A percentile compares a stretch with the other conserved stretches of the same genome.
Evolutionary conservation across 2,888 invertebrate species (phyloP).

Genomic region (Nycteola revayana): DNA sequence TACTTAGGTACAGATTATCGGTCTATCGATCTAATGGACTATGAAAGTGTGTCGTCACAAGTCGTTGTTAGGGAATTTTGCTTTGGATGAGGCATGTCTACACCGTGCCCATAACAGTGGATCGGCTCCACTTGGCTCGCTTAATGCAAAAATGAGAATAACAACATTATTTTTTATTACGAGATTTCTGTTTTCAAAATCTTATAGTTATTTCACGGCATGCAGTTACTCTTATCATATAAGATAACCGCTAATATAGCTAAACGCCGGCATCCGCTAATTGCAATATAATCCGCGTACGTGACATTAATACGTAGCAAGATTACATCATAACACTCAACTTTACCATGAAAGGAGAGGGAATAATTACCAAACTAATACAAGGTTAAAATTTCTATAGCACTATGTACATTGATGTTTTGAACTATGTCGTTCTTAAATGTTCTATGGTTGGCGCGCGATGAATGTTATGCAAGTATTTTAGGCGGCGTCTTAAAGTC

Average conservation of each 20-base stretch:
- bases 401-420: slow-evolving; percentile 6
- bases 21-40: too few relatives aligned
- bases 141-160: too few relatives aligned
- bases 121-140: too few relatives aligned
- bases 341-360: slow-evolving; percentile 6
- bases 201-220: too few relatives aligned
- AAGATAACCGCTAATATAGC: slow-evolving; percentile 10
- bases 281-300: slow-evolving; percentile 62
- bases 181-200: too few relatives aligned
- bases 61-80: too few relatives aligned
- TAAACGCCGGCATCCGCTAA: slow-evolving; percentile 48
- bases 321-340: slow-evolving; percentile 41
- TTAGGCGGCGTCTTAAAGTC: neutral
- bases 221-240: too few relatives aligned
- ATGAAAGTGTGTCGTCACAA: too few relatives aligned
- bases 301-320: slow-evolving; percentile 50
- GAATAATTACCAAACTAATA: neutral
- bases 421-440: neutral
- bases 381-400: slow-evolving; percentile 1
- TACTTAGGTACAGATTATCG: too few relatives aligned
- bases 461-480: slow-evolving; percentile 1
- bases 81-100: too few relatives aligned
- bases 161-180: too few relatives aligned
- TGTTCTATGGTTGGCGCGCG: neutral
- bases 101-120: too few relatives aligned